These are phyloP conservation scores for Zenarchopterus dispar DNA, from an alignment of 2,797 vertebrate genomes.

Conservation along the genomic window DNA sequence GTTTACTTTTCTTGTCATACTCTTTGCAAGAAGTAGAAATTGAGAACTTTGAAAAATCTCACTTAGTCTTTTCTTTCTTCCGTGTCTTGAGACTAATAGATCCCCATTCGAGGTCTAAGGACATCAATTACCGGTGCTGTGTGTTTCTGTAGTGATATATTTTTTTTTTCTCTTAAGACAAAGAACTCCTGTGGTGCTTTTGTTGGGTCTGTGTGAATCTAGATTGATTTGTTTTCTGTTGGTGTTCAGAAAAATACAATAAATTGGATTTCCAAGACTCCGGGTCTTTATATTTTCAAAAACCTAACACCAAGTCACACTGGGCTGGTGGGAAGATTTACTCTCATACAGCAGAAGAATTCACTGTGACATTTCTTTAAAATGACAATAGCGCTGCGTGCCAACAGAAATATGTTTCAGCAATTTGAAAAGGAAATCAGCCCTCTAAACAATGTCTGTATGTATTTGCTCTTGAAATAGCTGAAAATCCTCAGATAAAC, in stretches of 20 bases:
- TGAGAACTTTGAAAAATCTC: constrained; percentile 34
- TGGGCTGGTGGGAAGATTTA: neutral
- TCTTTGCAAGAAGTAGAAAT: constrained; percentile 32
- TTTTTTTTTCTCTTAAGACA: too few species aligned
- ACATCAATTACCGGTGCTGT: constrained; percentile 32
- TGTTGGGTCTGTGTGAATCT: neutral
- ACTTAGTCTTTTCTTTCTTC: constrained; percentile 54
- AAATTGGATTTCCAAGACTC: neutral
- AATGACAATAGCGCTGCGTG: constrained; percentile 8
- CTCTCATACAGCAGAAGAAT: too few species aligned
- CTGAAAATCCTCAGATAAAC: constrained; percentile 10
- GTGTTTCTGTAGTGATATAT: constrained; percentile 1
- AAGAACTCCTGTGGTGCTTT: too few species aligned
- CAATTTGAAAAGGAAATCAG: neutral
- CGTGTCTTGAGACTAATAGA: constrained; percentile 28
- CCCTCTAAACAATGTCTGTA: neutral
- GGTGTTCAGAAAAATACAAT: neutral
- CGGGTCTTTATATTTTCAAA: neutral
- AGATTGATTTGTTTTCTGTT: constrained; percentile 7
- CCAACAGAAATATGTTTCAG: neutral
- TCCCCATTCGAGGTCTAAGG: constrained; percentile 14
- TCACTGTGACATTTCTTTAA: too few species aligned
- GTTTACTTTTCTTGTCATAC: neutral
- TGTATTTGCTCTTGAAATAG: constrained; percentile 27
- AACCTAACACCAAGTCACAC: neutral